Percentiles rank a stretch among this genome's conserved stretches.
Conservation (phyloP, 2,113 vertebrate genomes). For the Corvus hawaiiensis region DNA sequence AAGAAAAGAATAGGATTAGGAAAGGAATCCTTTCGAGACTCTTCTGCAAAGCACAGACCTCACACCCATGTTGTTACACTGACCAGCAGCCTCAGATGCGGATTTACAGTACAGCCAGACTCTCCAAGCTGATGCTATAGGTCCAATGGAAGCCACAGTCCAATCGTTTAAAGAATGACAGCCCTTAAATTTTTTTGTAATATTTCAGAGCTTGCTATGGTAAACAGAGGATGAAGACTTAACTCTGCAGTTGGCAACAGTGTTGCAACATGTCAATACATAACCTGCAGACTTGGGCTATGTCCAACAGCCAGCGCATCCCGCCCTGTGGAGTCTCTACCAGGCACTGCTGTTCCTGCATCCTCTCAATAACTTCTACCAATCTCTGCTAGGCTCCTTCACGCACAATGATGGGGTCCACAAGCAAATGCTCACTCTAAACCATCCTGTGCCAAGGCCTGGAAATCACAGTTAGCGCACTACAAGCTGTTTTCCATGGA, state of each 20-base stretch:
- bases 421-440: background rate
- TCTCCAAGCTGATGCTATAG: background rate
- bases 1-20: background rate
- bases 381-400: background rate
- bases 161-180: background rate
- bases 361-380: background rate
- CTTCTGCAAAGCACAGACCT: background rate
- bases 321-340: accelerated
- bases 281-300: background rate
- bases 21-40: background rate
- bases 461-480: accelerated
- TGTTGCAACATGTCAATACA: accelerated
- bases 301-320: background rate
- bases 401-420: background rate
- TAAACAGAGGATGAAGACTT: background rate
- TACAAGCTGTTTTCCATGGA: accelerated
- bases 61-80: background rate
- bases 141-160: accelerated
- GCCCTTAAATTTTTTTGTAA: accelerated
- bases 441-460: background rate
- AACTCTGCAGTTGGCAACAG: background rate
- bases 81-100: background rate
- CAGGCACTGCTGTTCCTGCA: background rate
- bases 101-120: background rate
- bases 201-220: background rate